Percentiles rank a stretch among this genome's conserved stretches.
Conservation (phyloP, 1,140 invertebrate genomes). For the Scaptomyza graminum region DNA sequence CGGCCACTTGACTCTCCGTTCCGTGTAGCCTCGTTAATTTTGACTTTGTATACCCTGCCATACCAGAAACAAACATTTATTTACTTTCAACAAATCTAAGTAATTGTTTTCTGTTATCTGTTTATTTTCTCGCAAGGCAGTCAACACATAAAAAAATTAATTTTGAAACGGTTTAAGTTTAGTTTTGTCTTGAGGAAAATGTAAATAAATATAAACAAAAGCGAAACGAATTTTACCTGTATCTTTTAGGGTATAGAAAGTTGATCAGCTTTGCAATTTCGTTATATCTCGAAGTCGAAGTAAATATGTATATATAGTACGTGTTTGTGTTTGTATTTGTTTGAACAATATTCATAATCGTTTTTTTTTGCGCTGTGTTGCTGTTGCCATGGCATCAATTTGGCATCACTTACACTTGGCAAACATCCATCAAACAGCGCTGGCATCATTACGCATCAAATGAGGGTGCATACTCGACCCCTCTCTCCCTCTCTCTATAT, state of each 20-base stretch:
- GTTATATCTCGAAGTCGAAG: no score
- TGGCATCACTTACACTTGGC: slow-evolving; percentile 65
- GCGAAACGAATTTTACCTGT: no score
- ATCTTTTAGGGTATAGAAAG: no score
- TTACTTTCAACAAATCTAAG: no score
- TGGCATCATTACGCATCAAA: slow-evolving; percentile 36
- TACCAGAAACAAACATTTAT: no score
- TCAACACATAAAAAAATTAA: no score
- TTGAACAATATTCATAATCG: slow-evolving; percentile 26
- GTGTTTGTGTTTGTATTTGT: neutral
- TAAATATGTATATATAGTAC: no score
- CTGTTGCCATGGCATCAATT: slow-evolving; percentile 70
- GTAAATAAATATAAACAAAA: neutral
- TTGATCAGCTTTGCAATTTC: no score
- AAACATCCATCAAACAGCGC: slow-evolving; percentile 52
- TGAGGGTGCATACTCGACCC: neutral
- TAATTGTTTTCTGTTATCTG: no score
- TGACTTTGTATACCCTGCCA: neutral
- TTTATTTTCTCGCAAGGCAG: no score
- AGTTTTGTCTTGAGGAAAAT: neutral
- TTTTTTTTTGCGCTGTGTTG: slow-evolving; percentile 44
- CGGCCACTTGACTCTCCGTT: slow-evolving; percentile 39
- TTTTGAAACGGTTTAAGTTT: no score
- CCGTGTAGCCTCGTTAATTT: neutral
- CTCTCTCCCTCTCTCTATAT: neutral